These are phyloP conservation scores for Microtus oregoni DNA, from an alignment of 2,113 vertebrate genomes.

Conservation along the genomic window DNA sequence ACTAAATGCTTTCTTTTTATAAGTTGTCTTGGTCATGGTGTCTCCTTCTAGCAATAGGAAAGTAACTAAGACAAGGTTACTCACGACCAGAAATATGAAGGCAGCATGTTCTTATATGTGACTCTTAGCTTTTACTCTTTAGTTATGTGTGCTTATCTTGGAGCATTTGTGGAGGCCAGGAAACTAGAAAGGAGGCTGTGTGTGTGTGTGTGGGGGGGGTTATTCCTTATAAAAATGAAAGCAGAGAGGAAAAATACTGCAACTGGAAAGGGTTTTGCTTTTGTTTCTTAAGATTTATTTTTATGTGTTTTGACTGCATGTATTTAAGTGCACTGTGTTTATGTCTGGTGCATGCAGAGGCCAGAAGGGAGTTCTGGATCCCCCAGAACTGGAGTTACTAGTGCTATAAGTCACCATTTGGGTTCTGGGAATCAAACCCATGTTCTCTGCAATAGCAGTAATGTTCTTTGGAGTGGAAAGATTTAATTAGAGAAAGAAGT, in stretches of 20 bases:
- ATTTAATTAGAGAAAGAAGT: not conserved
- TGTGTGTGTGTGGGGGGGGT: not conserved
- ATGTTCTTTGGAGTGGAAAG: not conserved
- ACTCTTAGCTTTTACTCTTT: not conserved
- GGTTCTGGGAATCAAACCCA: not conserved
- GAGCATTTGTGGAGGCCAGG: not conserved
- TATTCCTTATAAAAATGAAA: not conserved
- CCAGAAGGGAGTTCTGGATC: not conserved
- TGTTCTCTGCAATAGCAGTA: not conserved
- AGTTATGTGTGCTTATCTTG: not conserved
- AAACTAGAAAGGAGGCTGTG: not conserved
- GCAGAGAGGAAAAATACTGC: not conserved
- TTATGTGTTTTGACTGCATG: not conserved
- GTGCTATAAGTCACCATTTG: not conserved
- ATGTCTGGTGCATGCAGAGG: not conserved
- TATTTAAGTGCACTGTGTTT: not conserved
- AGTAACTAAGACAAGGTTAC: not conserved
- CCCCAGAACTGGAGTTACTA: not conserved
- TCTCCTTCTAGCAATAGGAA: not conserved
- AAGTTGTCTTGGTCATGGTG: not conserved
- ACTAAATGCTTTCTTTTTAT: not conserved
- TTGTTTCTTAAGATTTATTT: not conserved
- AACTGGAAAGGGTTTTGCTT: not conserved
- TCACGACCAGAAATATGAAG: not conserved
- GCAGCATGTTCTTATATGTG: not conserved